Base-by-base conservation (phyloP, 1,140 invertebrate genomes). In the Drosophila fuyamai region DNA sequence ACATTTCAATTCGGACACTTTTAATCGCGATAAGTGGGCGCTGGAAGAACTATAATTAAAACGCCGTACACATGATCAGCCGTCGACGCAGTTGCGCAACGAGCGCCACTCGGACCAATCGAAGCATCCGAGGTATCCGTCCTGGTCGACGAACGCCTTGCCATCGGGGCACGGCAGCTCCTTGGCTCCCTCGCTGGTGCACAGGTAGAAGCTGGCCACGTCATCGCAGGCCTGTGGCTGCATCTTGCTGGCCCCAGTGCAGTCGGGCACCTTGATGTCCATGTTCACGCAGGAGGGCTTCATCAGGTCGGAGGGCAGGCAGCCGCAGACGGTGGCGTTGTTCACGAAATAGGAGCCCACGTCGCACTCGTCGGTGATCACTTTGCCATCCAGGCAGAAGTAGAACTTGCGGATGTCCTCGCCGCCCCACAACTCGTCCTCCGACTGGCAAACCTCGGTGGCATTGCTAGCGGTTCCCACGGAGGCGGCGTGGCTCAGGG, bases 191-290 rank as follows among this genome's bases (percentile, higher is more conserved):
- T 67, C 65, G 4, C 12, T n/a, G 10, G 56, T 46, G 71, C 90
- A 91, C 0, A 91, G 12, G 29, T 78, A 91, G 79, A 79, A 91
- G n/a, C 77, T 61, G 53, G 56, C 73, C 14, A 75, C 56, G 16
- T 46, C 35, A 7, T 44, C 6, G 43, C 48, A 35, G 18, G 27
- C 1, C 60, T 91, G 90, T 0, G 82, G 86, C 51, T 90, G 82
- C 41, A 36, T 14, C n/a, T 80, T 23, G 71, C 60, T 65, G 6
- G 23, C 36, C 1, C 73, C 83, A 9, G 66, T 41, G 68, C 85
- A 90, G 12, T 23, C 16, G 0, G 60, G 62, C 7, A 48, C 51
- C 12, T 1, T 14, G 14, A 47, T 5, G 7, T 60, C 53, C n/a
- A 46, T 16, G 46, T 88, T 82, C 6, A 89, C 57, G 54, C 90